These are phyloP conservation scores for Siniperca scherzeri DNA, from an alignment of 2,797 vertebrate genomes.

Conservation along the genomic window DNA sequence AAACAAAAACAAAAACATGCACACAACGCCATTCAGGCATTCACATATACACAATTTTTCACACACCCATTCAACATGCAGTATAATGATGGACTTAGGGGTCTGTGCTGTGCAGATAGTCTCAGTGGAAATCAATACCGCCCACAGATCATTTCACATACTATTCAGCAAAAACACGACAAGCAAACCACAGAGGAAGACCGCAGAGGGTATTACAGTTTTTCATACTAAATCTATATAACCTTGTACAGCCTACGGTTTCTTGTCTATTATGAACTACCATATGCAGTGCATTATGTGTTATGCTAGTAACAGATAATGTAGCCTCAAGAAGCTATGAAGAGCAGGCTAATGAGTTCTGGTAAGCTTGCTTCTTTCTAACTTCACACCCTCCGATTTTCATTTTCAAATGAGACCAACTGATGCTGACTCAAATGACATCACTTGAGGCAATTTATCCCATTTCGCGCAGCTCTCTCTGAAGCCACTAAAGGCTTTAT, in stretches of 20 bases:
- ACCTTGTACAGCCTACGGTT: not conserved
- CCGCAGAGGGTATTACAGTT: not conserved
- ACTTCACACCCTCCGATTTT: not conserved
- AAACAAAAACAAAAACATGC: constrained; percentile 23
- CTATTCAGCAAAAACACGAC: constrained; percentile 64
- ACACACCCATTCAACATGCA: constrained; percentile 30
- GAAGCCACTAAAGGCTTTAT: not conserved
- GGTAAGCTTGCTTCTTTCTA: not conserved
- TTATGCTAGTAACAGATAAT: not conserved
- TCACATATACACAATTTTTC: constrained; percentile 14
- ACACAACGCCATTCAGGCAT: not conserved
- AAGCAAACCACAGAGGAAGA: constrained; percentile 32
- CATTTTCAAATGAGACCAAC: not conserved
- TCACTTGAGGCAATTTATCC: not conserved
- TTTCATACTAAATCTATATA: constrained; percentile 37
- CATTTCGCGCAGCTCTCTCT: not conserved
- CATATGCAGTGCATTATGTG: not conserved
- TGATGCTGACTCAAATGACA: not conserved
- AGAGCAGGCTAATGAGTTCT: not conserved
- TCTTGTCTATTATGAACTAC: not conserved
- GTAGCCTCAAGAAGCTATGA: not conserved
- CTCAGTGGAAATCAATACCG: constrained; percentile 78
- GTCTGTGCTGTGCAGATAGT: constrained; percentile 61
- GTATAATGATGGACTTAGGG: constrained; percentile 62
- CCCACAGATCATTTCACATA: constrained; percentile 67